Evolutionary conservation across 2,888 invertebrate genomes (phyloP), one percentile per base, ranked within the genome.

Genomic region (Leptinotarsa rubiginosa): DNA sequence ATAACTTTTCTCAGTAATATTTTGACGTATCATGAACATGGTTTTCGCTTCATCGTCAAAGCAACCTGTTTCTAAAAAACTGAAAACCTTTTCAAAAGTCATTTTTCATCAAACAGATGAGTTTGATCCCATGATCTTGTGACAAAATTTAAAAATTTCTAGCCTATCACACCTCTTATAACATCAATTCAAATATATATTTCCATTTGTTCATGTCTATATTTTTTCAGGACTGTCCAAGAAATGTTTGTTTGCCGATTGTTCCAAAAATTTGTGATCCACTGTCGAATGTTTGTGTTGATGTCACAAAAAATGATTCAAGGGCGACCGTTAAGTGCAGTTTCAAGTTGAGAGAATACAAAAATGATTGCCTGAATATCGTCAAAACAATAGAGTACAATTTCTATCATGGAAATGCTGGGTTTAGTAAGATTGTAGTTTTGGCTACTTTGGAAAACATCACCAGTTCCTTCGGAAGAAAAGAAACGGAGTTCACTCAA

Each of bases 401-500:
- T 41, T 84, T 89, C 75, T 81, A 83, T 73, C 88, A 89, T 76
- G 90, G 89, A 3, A 86, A 87, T 0, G 74, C 81, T 15, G 90
- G 90, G 2, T 85, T 90, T 49, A 82, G 80, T 1, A 81, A 83
- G 59, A 84, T 88, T 5, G 81, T 84, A 56, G 83, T 89, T 7
- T 85, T 85, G 70, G 78, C 84, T 25, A 75, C 77, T 66, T 72
- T 87, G 64, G 80, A 74, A 49, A 84, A 85, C 72, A 50, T 84
- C 5, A 81, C 80, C 52, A 81, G 79, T 72, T 78, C 80, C 69
- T 82, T 83, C 49, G 77, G 76, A 10, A 47, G n/a, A 7, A 49
- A 70, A 13, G 74, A 74, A 31, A 25, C 67, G 16, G 75, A 78
- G 68, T 78, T 77, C 54, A 22, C 73, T 31, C 87, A 87, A 80